Evolutionary conservation across 2,797 vertebrate species (phyloP), one percentile per base, ranked within the genome.

Genomic region (Falco rusticolus): DNA sequence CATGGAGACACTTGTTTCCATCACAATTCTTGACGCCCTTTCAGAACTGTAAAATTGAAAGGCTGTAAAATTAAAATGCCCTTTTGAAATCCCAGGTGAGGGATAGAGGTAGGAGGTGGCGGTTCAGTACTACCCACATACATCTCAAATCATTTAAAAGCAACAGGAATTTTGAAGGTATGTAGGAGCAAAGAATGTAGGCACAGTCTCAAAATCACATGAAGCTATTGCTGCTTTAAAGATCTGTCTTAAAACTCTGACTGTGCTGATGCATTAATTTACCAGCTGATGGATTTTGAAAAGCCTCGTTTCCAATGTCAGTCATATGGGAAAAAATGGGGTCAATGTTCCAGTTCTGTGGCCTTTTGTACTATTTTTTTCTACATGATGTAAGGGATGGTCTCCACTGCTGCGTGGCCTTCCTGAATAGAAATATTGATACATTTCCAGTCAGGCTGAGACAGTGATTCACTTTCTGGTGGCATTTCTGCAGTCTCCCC

Each of bases 381-480:
- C 48, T 78, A 12, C 56, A 13, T 56, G 43, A 51, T 80, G 19
- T 84, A 64, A 88, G 61, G 74, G 39, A 66, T 51, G 20, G 24
- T 87, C 72, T 92, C 70, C 26, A 47, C 69, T 94, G 56, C 87
- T 71, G 31, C 16, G 1, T 61, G 71, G 81, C 64, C 93, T 93
- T 96, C 63, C 80, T 84, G 82, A 85, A 43, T 37, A 80, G 86
- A 76, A 92, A 69, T 87, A 72, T 59, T 87, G 93, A 95, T 74
- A 39, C 33, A 13, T 47, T 91, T 90, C 84, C 90, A 87, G 78
- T 96, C 64, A 84, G 92, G 65, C 91, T 94, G 88, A 93, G 91
- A 74, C 74, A 94, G 75, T 41, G n/a, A 70, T 89, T 90, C 90
- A 39, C 71, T 84, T 85, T 92, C 63, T 77, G 89, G 89, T 97